Conservation (phyloP, 2,113 vertebrate genomes). For the Fulica atra region DNA sequence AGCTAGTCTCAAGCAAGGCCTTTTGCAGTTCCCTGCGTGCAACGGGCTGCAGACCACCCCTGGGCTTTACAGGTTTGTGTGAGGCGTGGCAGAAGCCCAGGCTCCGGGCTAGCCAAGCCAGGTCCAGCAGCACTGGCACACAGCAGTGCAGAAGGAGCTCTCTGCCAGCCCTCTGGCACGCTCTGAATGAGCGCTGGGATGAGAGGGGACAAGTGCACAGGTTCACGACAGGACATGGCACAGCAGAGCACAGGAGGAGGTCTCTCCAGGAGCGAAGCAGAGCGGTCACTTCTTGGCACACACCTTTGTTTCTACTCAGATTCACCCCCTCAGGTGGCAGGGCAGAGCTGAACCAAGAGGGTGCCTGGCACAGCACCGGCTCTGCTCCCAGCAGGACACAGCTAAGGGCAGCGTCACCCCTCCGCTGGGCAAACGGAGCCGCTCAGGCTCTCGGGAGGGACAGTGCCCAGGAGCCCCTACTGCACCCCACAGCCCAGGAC, state of each 20-base stretch:
- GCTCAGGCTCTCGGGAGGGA: background rate
- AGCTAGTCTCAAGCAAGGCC: background rate
- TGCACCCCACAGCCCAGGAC: background rate
- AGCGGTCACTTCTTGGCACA: background rate
- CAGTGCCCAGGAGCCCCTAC: background rate
- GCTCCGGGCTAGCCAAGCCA: background rate
- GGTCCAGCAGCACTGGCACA: background rate
- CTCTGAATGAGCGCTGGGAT: background rate
- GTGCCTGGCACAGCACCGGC: fast-evolving
- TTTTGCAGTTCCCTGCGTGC: fast-evolving
- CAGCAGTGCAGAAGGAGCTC: background rate
- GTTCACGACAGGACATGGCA: background rate
- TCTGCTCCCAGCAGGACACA: fast-evolving
- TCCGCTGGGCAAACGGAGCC: background rate
- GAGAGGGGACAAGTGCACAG: background rate
- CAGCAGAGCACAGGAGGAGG: background rate
- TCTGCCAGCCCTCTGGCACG: background rate
- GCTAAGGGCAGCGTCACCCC: no score
- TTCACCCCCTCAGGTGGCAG: background rate
- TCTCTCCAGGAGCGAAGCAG: background rate
- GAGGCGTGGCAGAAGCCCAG: background rate
- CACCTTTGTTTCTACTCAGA: background rate
- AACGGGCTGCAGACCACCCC: background rate
- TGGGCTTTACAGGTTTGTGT: background rate
- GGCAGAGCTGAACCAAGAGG: background rate